phyloP scores from a whole-genome alignment of 2,797 vertebrate genomes.

The Catostomus latipinnis region DNA sequence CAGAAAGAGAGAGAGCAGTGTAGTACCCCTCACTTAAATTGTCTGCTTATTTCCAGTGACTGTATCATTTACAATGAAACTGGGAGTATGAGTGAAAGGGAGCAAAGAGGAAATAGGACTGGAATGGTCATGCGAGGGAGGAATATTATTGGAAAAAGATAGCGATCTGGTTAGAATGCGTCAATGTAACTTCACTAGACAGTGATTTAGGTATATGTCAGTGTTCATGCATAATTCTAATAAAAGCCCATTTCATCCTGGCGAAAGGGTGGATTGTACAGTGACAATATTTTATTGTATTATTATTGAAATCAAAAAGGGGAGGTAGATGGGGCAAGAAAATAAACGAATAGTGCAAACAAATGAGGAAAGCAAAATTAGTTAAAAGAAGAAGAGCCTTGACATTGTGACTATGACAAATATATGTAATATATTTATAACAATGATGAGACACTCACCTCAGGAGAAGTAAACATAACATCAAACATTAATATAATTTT shows the following conservation, averaged over 20 bases:
- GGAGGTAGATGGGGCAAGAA: background rate
- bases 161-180: constrained; percentile 41
- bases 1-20: constrained; percentile 42
- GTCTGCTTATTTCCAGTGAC: constrained; percentile 69
- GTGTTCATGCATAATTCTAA: constrained; percentile 40
- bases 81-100: constrained; percentile 41
- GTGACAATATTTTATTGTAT: background rate
- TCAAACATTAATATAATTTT: constrained; percentile 4
- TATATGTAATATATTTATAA: constrained; percentile 15
- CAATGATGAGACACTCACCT: constrained; percentile 21
- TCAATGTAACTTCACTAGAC: constrained; percentile 32
- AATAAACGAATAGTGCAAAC: constrained; percentile 8
- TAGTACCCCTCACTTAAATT: constrained; percentile 70
- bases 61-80: constrained; percentile 66
- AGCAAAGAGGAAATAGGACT: constrained; percentile 41
- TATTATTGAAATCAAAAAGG: constrained; percentile 8
- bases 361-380: constrained; percentile 18
- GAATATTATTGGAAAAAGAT: constrained; percentile 30
- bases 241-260: constrained; percentile 30
- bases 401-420: constrained; percentile 32
- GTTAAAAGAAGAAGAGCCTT: background rate
- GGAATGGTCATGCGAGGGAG: constrained; percentile 16
- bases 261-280: constrained; percentile 17
- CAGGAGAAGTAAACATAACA: constrained; percentile 15
- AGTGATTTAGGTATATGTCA: constrained; percentile 41